Evolutionary conservation across 2,113 vertebrate species (phyloP).

Genomic region (Ptychochromis oligacanthus): DNA sequence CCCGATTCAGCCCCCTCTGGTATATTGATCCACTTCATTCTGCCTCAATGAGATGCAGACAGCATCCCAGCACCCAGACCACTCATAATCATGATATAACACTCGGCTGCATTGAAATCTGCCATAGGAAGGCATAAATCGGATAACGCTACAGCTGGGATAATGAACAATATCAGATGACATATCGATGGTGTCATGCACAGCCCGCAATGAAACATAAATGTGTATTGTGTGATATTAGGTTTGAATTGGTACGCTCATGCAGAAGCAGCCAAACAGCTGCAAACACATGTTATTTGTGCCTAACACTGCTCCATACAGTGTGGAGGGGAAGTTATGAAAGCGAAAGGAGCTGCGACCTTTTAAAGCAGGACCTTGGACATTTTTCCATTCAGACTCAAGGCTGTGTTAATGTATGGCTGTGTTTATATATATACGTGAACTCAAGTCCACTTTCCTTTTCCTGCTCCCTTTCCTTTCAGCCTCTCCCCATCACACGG

Average conservation of each 20-base stretch:
- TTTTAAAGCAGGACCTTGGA: slow-evolving; percentile 63
- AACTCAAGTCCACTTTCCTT: slow-evolving; percentile 52
- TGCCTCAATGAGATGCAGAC: slow-evolving; percentile 79
- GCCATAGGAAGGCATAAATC: slow-evolving; percentile 72
- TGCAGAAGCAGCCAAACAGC: slow-evolving; percentile 15
- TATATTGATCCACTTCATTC: slow-evolving; percentile 81
- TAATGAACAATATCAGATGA: slow-evolving; percentile 77
- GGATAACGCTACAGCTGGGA: slow-evolving; percentile 66
- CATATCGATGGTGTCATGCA: slow-evolving; percentile 71
- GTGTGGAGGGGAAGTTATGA: slow-evolving; percentile 12
- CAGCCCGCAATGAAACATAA: slow-evolving; percentile 65
- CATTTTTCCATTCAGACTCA: slow-evolving; percentile 41
- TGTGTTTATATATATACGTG: slow-evolving; percentile 5
- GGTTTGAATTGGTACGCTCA: slow-evolving; percentile 19
- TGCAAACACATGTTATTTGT: slow-evolving; percentile 27
- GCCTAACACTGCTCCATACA: slow-evolving; percentile 17
- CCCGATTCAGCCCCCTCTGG: slow-evolving; percentile 66
- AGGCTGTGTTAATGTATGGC: slow-evolving; percentile 24
- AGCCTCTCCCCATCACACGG: slow-evolving; percentile 50
- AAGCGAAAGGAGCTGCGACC: slow-evolving; percentile 9
- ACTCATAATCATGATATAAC: slow-evolving; percentile 79
- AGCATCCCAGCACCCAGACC: slow-evolving; percentile 59
- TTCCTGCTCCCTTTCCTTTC: slow-evolving; percentile 30
- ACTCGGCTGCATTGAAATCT: slow-evolving; percentile 61
- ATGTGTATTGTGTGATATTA: slow-evolving; percentile 36